phyloP scores from a whole-genome alignment of 2,888 invertebrate species.

The Branchellion lobata region DNA sequence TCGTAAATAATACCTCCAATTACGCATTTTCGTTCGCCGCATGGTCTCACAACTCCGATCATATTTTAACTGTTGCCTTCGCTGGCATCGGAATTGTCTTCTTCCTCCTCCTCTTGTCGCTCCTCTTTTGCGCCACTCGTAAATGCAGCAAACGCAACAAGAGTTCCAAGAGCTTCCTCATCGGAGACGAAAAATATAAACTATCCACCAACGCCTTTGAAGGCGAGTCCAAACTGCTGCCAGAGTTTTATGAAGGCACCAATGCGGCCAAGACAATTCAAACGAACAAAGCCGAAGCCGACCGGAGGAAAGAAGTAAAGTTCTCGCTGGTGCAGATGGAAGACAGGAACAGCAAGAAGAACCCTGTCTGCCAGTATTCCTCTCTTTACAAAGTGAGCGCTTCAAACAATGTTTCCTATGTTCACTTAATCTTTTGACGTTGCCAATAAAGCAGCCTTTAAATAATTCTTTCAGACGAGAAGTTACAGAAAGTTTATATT shows the following conservation, averaged over 20 bases:
- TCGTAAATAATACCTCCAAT: slow-evolving; percentile 36
- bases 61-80: slow-evolving; percentile 7
- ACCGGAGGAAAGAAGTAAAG: slow-evolving; percentile 38
- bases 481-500: background rate
- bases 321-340: slow-evolving; percentile 36
- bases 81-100: background rate
- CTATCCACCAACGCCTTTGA: background rate
- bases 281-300: slow-evolving; percentile 1
- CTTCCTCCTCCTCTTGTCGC: background rate
- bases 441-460: too few relatives aligned
- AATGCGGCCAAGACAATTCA: background rate
- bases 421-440: too few relatives aligned
- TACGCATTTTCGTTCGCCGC: background rate
- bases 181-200: background rate
- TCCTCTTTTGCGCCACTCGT: background rate
- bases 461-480: too few relatives aligned
- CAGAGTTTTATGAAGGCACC: slow-evolving; percentile 24
- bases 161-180: background rate
- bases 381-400: slow-evolving; percentile 15
- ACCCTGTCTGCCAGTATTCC: background rate
- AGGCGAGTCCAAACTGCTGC: slow-evolving; percentile 10
- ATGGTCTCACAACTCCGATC: slow-evolving; percentile 33
- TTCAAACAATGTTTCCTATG: too few relatives aligned
- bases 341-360: background rate
- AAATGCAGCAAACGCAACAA: slow-evolving; percentile 1